These are phyloP conservation scores for Notothenia coriiceps DNA, from an alignment of 2,113 vertebrate genomes.

Conservation along the genomic window DNA sequence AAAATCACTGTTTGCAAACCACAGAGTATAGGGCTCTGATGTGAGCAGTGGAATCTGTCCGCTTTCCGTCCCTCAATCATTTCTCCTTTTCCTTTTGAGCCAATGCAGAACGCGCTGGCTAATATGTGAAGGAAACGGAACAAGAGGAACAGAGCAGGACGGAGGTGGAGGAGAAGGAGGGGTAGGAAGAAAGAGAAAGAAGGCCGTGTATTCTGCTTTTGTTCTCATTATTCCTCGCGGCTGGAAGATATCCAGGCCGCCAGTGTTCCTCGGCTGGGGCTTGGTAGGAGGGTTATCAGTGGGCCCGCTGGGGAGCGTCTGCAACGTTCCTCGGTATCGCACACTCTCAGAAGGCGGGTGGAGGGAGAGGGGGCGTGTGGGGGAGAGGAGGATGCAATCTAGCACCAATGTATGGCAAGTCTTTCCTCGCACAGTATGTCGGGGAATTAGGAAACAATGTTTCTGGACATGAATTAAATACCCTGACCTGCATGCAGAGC, in stretches of 20 bases:
- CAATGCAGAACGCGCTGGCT: constrained; percentile 15
- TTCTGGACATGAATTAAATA: constrained; percentile 69
- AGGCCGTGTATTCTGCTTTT: constrained; percentile 69
- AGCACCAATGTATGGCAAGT: constrained; percentile 19
- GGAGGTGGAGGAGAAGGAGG: constrained; percentile 18
- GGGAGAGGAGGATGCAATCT: neutral
- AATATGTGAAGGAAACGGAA: constrained; percentile 35
- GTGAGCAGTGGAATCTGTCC: constrained; percentile 21
- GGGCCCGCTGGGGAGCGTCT: constrained; percentile 62
- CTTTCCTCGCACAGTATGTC: constrained; percentile 33
- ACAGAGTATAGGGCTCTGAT: constrained; percentile 23
- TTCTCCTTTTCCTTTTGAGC: neutral
- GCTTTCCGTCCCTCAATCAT: constrained; percentile 17
- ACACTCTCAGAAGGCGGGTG: constrained; percentile 42
- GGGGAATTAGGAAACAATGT: constrained; percentile 39
- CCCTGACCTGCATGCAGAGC: constrained; percentile 62
- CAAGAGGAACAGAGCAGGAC: constrained; percentile 34
- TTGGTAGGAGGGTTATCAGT: constrained; percentile 62
- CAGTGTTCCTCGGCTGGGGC: constrained; percentile 48
- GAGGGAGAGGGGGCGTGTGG: neutral
- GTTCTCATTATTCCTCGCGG: constrained; percentile 67
- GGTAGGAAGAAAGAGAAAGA: constrained; percentile 47
- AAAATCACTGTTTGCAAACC: constrained; percentile 68
- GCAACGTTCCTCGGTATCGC: constrained; percentile 51
- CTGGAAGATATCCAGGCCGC: constrained; percentile 68